phyloP scores from a whole-genome alignment of 2,888 invertebrate genomes.

The Amphipoea lucens region DNA sequence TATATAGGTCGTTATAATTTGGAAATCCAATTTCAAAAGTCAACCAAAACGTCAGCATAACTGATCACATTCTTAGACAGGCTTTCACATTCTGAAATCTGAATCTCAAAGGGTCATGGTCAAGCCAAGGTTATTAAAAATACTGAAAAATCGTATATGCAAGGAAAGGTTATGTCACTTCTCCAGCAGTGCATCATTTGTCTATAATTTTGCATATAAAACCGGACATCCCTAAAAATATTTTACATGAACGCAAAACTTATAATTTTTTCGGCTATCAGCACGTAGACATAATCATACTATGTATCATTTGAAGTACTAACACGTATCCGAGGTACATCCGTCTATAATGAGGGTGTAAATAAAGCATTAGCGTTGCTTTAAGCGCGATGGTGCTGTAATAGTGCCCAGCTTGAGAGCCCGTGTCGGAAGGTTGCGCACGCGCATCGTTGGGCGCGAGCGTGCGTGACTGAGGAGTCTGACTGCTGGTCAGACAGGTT shows the following conservation, averaged over 20 bases:
- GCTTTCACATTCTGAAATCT: background rate
- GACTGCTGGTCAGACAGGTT: slow-evolving; percentile 9
- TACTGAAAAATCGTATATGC: background rate
- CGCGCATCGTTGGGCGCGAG: slow-evolving; percentile 15
- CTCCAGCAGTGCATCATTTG: background rate
- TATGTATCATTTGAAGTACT: background rate
- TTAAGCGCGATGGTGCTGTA: slow-evolving; percentile 21
- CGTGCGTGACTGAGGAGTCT: slow-evolving; percentile 47
- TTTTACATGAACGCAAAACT: background rate
- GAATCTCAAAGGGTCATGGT: background rate
- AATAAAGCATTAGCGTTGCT: slow-evolving; percentile 39
- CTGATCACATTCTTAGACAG: background rate
- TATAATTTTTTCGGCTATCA: background rate
- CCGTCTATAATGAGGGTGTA: slow-evolving; percentile 17
- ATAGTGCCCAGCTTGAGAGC: slow-evolving; percentile 24
- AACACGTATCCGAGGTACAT: slow-evolving; percentile 7
- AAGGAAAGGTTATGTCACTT: background rate
- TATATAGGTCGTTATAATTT: background rate
- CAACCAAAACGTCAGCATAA: background rate
- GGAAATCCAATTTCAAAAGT: background rate
- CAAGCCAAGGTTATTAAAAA: background rate
- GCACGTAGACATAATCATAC: background rate
- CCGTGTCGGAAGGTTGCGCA: slow-evolving; percentile 38
- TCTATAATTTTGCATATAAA: background rate
- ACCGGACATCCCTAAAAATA: background rate